These are phyloP conservation scores for Cnemophilus loriae DNA, from an alignment of 2,113 vertebrate genomes.

Conservation along the genomic window DNA sequence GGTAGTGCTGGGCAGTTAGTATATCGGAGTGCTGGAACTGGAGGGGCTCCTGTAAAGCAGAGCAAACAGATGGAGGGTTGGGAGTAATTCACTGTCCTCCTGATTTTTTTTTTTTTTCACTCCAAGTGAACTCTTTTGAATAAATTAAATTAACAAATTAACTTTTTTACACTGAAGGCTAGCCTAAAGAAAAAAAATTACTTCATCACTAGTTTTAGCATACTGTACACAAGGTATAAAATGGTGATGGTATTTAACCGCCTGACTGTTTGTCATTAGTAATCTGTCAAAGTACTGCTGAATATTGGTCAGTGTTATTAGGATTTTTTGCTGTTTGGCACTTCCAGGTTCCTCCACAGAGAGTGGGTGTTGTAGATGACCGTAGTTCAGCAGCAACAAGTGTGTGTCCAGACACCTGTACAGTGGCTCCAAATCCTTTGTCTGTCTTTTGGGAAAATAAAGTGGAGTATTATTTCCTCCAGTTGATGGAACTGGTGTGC, in stretches of 20 bases:
- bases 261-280: neutral
- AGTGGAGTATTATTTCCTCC: neutral
- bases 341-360: neutral
- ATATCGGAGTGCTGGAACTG: neutral
- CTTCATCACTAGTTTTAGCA: neutral
- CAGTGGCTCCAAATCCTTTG: neutral
- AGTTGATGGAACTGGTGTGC: neutral
- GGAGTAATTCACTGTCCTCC: neutral
- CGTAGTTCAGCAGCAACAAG: accelerated
- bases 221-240: neutral
- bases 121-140: neutral
- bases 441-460: neutral
- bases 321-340: neutral
- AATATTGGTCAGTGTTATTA: neutral
- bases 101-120: neutral
- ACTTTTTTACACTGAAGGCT: neutral
- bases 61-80: neutral
- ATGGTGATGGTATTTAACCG: neutral
- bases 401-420: neutral
- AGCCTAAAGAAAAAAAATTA: neutral
- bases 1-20: neutral
- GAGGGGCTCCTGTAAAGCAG: neutral
- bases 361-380: neutral
- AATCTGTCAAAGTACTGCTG: neutral
- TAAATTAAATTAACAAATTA: neutral